Base-by-base conservation (phyloP, 2,888 invertebrate species). In the Chymomyza caudatula region DNA sequence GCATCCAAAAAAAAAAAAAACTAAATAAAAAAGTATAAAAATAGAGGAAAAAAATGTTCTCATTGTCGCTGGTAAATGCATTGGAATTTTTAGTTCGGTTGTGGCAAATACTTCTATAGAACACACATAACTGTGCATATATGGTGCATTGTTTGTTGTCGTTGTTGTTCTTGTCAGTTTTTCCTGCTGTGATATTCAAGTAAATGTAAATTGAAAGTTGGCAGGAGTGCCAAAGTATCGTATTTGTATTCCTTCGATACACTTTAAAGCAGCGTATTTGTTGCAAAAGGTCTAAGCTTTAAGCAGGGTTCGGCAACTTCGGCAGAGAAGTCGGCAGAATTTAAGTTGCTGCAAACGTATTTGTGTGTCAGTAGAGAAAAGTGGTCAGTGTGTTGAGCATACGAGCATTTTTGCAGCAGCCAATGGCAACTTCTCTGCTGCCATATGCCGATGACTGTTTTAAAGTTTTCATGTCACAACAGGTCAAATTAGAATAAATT, bases 141-240 rank as follows among this genome's bases (percentile, higher is more conserved):
- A 5, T 52, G 37, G 13, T 22, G 42, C 13, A 22, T 69, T 52
- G 61, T 66, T 67, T 74, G 69, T 23, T 61, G 55, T 64, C 71
- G 67, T 61, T 65, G 63, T 54, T 65, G 43, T 49, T 47, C 23
- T 13, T 53, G 60, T 56, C 5, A 11, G 11, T 37, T 37, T 37
- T 37, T 37, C 8, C 29, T 37, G 29, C 29, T 37, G 29, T 47
- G n/a, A 2, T 47, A n/a, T 47, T 47, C 47, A 47, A 15, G 68
- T 66, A 76, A 84, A 81, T 78, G 85, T 69, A 80, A 80, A 84
- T 81, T 84, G 80, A 78, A 79, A 70, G 73, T 85, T 85, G 76
- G 85, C 80, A 82, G 82, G 72, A 71, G 79, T 77, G 71, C 74
- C 66, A 77, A 78, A 70, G 69, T 15, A 63, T 61, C 37, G 20